Conservation (phyloP, 2,888 invertebrate genomes). For the Tyria jacobaeae region DNA sequence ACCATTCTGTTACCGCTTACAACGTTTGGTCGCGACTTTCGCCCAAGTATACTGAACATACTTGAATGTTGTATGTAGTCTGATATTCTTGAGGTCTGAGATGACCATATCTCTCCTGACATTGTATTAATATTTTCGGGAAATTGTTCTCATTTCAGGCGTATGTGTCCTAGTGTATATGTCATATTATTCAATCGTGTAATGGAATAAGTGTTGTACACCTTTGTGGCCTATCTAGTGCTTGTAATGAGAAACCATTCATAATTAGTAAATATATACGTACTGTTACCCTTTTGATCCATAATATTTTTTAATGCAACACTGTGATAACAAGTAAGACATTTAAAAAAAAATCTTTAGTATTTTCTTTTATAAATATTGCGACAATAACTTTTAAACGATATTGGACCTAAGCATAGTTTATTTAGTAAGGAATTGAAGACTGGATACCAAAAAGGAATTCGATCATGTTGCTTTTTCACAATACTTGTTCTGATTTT, state of each 20-base stretch:
- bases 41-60: slow-evolving; percentile 3
- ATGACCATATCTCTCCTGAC: not conserved
- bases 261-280: not conserved
- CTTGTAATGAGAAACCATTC: not conserved
- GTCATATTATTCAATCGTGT: not conserved
- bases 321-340: slow-evolving; percentile 47
- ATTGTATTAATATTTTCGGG: not conserved
- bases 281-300: slow-evolving; percentile 14
- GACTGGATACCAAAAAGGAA: slow-evolving; percentile 69
- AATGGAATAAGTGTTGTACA: not conserved
- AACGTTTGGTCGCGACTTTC: slow-evolving; percentile 25
- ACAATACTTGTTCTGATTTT: slow-evolving; percentile 26
- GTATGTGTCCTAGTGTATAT: not conserved
- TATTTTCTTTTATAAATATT: slow-evolving; percentile 32
- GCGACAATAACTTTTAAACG: slow-evolving; percentile 47
- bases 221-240: not conserved
- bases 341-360: slow-evolving; percentile 24
- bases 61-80: not conserved
- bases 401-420: slow-evolving; percentile 41
- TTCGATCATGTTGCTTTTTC: slow-evolving; percentile 48
- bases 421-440: slow-evolving; percentile 56
- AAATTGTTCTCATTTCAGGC: not conserved
- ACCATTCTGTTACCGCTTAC: slow-evolving; percentile 30
- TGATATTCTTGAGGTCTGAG: not conserved
- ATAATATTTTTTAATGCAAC: slow-evolving; percentile 40